These are phyloP conservation scores for Campodea augens DNA, from an alignment of 1,140 invertebrate species.

Conservation along the genomic window DNA sequence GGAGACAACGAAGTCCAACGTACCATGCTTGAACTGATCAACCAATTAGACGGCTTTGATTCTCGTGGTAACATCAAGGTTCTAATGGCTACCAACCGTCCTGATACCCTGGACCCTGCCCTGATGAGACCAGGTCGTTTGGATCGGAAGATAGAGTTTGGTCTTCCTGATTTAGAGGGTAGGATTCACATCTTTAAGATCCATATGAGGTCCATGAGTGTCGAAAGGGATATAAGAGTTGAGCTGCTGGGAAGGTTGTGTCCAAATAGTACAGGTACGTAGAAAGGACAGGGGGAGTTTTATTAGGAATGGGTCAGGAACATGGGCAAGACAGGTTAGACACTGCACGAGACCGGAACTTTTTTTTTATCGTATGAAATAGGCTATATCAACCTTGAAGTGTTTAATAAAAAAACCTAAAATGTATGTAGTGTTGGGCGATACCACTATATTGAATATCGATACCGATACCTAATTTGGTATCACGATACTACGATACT, in stretches of 20 bases:
- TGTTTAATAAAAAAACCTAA: no score
- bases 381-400: no score
- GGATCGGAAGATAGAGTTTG: constrained; percentile 97
- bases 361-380: no score
- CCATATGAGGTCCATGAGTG: constrained; percentile 96
- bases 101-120: constrained; percentile 95
- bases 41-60: constrained; percentile 97
- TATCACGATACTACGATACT: no score
- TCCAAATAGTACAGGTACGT: constrained; percentile 91
- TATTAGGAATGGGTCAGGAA: no score
- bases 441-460: no score
- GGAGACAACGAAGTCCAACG: constrained; percentile 98
- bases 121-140: constrained; percentile 92
- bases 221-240: constrained; percentile 95
- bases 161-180: constrained; percentile 87
- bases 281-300: no score
- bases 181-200: constrained; percentile 97
- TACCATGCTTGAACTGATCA: constrained; percentile 98
- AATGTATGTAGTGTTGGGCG: no score
- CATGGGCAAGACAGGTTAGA: no score
- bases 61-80: constrained; percentile 99
- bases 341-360: no score
- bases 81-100: constrained; percentile 96
- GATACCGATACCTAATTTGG: no score
- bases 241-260: constrained; percentile 89